phyloP scores from a whole-genome alignment of 2,797 vertebrate species.

The Scolopax bukidnonensis region DNA sequence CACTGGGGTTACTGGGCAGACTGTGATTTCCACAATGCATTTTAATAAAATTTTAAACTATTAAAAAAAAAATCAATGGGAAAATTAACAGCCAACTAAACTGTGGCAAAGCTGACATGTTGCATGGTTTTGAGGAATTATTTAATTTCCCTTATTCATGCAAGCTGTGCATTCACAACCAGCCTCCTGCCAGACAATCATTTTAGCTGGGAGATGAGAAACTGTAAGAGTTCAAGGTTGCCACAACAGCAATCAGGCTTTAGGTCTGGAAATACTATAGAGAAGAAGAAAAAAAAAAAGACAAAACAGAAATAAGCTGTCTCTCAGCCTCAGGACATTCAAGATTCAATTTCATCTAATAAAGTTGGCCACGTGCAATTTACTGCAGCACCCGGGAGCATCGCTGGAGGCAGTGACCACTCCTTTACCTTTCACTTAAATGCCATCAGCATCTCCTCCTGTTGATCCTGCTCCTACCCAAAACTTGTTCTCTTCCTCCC shows the following conservation, averaged over 20 bases:
- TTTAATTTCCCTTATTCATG: conserved; percentile 15
- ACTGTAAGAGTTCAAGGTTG: conserved; percentile 22
- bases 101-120: not conserved
- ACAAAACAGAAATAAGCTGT: not conserved
- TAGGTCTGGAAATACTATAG: not conserved
- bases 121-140: conserved; percentile 18
- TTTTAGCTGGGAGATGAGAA: conserved; percentile 10
- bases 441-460: not conserved
- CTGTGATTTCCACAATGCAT: not conserved
- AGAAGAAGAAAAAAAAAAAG: not conserved
- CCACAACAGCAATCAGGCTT: not conserved
- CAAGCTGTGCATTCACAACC: conserved; percentile 9
- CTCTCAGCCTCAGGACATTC: not conserved
- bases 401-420: rapidly evolving
- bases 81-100: not conserved
- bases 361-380: rapidly evolving
- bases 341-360: not conserved
- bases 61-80: not conserved
- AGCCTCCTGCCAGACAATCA: conserved; percentile 27
- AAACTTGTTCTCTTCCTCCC: not conserved
- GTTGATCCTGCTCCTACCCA: not conserved
- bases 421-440: not conserved
- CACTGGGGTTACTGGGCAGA: not conserved
- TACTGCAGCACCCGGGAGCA: rapidly evolving
- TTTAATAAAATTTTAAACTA: not conserved